Conservation (phyloP, 2,113 vertebrate species). For the Phaethon lepturus region DNA sequence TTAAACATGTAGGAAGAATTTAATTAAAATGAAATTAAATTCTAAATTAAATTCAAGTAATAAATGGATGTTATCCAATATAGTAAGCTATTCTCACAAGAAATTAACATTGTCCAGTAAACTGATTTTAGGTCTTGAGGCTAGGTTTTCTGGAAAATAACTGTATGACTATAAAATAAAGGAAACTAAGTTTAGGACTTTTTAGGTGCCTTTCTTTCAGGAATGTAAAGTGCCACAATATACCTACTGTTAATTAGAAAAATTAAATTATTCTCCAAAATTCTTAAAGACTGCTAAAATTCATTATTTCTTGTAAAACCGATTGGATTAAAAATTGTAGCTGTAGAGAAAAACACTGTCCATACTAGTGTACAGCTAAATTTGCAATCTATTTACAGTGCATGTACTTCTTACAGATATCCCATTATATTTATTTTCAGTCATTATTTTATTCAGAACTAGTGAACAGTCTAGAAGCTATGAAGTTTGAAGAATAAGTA, state of each 20-base stretch:
- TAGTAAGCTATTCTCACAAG: slow-evolving; percentile 8
- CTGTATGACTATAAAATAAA: background rate
- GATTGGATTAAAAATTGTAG: background rate
- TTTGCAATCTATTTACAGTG: background rate
- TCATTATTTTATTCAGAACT: background rate
- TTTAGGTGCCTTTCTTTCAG: background rate
- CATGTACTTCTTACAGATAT: background rate
- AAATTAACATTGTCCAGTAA: slow-evolving; percentile 44
- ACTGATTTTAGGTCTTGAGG: slow-evolving; percentile 37
- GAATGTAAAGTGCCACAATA: background rate
- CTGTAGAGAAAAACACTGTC: background rate
- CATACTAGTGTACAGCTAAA: background rate
- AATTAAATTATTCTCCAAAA: background rate
- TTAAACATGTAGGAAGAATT: slow-evolving; percentile 23
- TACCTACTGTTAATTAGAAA: background rate
- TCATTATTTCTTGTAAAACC: background rate
- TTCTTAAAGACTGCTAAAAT: background rate
- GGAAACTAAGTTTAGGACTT: background rate
- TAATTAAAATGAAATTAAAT: slow-evolving; percentile 64
- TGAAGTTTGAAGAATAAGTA: background rate
- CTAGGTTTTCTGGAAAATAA: slow-evolving; percentile 23
- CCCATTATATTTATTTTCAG: background rate
- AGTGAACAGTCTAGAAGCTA: background rate
- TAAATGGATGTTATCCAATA: slow-evolving; percentile 29
- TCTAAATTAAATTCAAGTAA: slow-evolving; percentile 50